Evolutionary conservation across 2,797 vertebrate species (phyloP).

Genomic region (Gouania willdenowi): DNA sequence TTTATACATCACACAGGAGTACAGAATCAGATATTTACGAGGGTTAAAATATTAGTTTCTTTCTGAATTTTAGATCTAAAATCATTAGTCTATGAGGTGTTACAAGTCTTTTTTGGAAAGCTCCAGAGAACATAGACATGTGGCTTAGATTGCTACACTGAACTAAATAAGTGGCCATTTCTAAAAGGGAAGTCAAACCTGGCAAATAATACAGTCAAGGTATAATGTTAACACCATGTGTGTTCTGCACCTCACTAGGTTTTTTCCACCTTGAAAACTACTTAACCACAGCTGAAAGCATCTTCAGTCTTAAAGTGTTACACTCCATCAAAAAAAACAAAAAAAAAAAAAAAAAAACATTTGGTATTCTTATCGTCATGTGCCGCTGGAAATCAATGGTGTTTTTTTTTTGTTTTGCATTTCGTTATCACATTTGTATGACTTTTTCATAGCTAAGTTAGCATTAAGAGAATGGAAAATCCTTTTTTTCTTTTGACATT

Average conservation of each 20-base stretch:
- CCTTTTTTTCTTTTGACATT: slow-evolving; percentile 52
- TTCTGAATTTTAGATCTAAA: too few relatives aligned
- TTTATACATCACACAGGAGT: too few relatives aligned
- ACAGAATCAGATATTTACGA: too few relatives aligned
- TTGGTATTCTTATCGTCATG: slow-evolving; percentile 70
- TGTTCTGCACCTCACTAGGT: slow-evolving; percentile 43
- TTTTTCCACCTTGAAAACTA: slow-evolving; percentile 35
- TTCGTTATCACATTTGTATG: slow-evolving; percentile 48
- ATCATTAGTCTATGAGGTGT: too few relatives aligned
- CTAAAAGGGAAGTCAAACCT: slow-evolving; percentile 69
- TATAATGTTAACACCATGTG: slow-evolving; percentile 64
- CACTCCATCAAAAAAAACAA: slow-evolving; percentile 40
- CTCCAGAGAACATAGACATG: too few relatives aligned
- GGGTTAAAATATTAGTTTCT: too few relatives aligned
- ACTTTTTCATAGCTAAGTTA: slow-evolving; percentile 43
- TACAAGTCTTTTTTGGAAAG: too few relatives aligned
- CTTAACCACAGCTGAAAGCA: slow-evolving; percentile 40
- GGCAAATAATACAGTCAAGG: slow-evolving; percentile 71
- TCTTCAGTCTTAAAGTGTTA: slow-evolving; percentile 47
- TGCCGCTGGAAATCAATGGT: slow-evolving; percentile 51
- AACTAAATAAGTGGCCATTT: slow-evolving; percentile 51
- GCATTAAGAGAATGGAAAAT: slow-evolving; percentile 31
- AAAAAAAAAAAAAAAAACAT: slow-evolving; percentile 52
- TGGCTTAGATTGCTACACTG: too few relatives aligned
- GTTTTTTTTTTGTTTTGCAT: slow-evolving; percentile 32